Base-by-base conservation (phyloP, 1,140 invertebrate genomes). In the Limonius californicus region DNA sequence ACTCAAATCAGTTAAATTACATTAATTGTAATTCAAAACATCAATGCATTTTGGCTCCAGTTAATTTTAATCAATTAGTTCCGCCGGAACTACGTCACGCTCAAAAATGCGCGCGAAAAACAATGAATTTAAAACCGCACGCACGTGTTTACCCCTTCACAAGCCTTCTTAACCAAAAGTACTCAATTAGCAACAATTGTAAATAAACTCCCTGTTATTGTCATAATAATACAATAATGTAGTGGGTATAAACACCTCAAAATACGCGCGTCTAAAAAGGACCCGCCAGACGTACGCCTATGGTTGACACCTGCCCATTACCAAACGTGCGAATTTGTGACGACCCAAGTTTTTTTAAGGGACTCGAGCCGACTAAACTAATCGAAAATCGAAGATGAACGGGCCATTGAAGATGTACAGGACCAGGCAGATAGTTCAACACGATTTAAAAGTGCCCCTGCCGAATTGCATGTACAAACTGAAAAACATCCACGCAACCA, bases 401-500 rank as follows among this genome's bases (percentile, higher is more conserved):
- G 71, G 67, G 1, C 64, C 71, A 14, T 65, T 72, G 61, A 80
- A 69, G 63, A 86, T 84, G 82, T 89, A 84, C 67, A 65, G 65
- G 47, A 70, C 82, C 71, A 82, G 78, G 70, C 83, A 80, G 56
- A 77, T 85, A 58, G 76, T 85, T 53, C 68, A 70, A 18, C 69
- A 81, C 60, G 76, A 80, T 54, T 72, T 77, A 21, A 65, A 74
- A 58, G 75, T 84, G 55, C 64, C 73, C 42, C 68, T 81, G 42
- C 79, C 83, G 15, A 80, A 80, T 62, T 82, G 81, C 70, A 86
- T 88, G 84, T 87, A 87, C 75, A 70, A 74, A 67, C 75, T 87
- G 74, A 83, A 81, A 80, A 86, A 83, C 77, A 81, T 84, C 68
- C 81, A 82, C 63, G 72, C 64, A 58, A 70, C 72, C 62, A 69